Evolutionary conservation across 1,140 invertebrate genomes (phyloP).

Genomic region (Acyrthosiphon pisum): DNA sequence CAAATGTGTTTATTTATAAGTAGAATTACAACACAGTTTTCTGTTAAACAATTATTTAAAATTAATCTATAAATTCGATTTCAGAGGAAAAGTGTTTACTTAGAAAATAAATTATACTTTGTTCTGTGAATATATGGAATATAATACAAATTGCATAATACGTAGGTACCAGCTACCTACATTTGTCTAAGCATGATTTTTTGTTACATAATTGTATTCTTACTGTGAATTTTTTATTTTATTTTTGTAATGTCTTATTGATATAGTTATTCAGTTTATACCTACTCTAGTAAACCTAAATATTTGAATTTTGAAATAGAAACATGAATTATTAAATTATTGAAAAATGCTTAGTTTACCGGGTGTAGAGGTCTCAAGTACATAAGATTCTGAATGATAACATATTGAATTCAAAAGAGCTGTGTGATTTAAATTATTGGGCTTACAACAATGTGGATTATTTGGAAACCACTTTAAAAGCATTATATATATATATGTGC

Average conservation of each 20-base stretch:
- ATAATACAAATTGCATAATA: not conserved
- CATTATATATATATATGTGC: not conserved
- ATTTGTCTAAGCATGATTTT: too few relatives aligned
- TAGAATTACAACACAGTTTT: too few relatives aligned
- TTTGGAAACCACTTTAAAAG: not conserved
- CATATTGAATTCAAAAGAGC: not conserved
- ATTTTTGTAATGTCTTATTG: not conserved
- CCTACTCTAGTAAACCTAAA: not conserved
- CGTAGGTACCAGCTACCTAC: not conserved
- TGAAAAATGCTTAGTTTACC: not conserved
- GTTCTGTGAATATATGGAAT: not conserved
- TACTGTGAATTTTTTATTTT: not conserved
- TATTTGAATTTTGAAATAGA: not conserved
- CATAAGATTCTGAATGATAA: not conserved
- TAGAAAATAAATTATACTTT: not conserved
- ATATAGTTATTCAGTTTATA: not conserved
- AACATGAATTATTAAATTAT: constrained; percentile 10
- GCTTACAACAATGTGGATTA: not conserved
- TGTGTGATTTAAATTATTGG: not conserved
- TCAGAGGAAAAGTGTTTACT: not conserved
- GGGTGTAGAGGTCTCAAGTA: not conserved
- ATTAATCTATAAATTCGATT: not conserved
- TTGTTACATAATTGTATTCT: not conserved
- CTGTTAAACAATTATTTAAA: not conserved
- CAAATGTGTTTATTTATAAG: not conserved